phyloP scores from a whole-genome alignment of 1,140 invertebrate species.

The Nomia melanderi region DNA sequence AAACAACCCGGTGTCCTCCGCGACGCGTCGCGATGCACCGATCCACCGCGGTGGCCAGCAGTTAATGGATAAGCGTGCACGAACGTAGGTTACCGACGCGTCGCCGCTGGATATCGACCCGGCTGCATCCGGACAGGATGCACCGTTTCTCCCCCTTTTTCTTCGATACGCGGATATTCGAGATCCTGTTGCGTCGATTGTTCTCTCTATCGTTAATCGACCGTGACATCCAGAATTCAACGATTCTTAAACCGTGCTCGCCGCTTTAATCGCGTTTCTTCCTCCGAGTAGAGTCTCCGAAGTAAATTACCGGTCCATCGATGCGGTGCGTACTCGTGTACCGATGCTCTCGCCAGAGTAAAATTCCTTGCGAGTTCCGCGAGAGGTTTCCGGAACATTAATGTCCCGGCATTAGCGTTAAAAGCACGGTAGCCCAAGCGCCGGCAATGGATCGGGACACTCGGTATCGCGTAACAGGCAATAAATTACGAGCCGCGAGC shows the following conservation, averaged over 20 bases:
- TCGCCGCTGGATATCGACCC: constrained; percentile 39
- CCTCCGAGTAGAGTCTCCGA: too few species aligned
- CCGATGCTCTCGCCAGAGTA: too few species aligned
- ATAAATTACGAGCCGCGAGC: constrained; percentile 31
- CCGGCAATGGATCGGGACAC: constrained; percentile 4
- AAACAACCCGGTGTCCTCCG: constrained; percentile 42
- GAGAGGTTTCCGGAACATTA: background rate
- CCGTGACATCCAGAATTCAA: too few species aligned
- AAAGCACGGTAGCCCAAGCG: constrained; percentile 13
- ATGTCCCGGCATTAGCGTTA: background rate
- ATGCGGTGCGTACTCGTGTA: too few species aligned
- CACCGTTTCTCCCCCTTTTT: constrained; percentile 6
- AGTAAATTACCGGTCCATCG: too few species aligned
- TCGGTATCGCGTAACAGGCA: background rate
- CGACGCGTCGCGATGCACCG: too few species aligned
- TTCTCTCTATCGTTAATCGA: too few species aligned
- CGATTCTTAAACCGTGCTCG: too few species aligned
- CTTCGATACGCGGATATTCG: background rate
- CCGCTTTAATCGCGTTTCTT: too few species aligned
- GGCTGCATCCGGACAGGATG: background rate
- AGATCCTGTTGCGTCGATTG: background rate
- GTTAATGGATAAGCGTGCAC: constrained; percentile 66
- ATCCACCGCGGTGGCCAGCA: constrained; percentile 38
- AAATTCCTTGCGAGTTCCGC: too few species aligned
- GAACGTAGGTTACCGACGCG: background rate